phyloP scores from a whole-genome alignment of 1,140 invertebrate genomes.

The Sminthurides bifidus region DNA sequence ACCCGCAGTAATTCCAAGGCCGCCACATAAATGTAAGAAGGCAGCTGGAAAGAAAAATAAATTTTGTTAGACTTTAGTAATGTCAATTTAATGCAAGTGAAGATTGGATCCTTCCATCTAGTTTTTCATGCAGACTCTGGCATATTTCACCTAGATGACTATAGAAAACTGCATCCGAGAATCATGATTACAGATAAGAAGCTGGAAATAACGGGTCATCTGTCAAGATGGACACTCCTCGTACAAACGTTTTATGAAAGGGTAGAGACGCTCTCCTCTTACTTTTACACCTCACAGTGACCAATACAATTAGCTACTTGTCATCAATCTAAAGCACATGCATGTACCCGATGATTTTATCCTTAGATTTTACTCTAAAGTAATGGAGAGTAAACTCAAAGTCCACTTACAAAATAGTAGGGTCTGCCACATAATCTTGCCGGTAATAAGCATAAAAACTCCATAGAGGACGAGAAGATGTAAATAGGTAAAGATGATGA shows the following conservation, averaged over 20 bases:
- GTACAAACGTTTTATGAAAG: neutral
- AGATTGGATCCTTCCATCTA: neutral
- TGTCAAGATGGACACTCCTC: neutral
- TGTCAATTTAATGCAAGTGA: neutral
- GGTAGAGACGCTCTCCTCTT: neutral
- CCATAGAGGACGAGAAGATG: slow-evolving; percentile 30
- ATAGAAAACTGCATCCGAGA: neutral
- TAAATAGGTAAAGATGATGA: slow-evolving; percentile 28
- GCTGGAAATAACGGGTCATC: neutral
- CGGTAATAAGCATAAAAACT: slow-evolving; percentile 23
- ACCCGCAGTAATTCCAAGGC: slow-evolving; percentile 69
- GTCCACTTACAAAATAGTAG: slow-evolving; percentile 30
- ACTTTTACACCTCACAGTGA: neutral
- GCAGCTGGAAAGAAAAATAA: neutral
- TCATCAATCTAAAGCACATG: neutral
- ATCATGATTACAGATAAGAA: neutral
- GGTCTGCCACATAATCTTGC: slow-evolving; percentile 30
- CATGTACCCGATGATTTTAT: neutral
- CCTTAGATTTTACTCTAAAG: neutral
- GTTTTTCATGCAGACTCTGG: too few relatives aligned
- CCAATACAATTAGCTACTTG: too few relatives aligned
- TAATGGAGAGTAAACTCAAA: neutral
- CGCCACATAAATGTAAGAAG: slow-evolving; percentile 38
- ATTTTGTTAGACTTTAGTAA: neutral
- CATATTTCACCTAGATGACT: too few relatives aligned